Evolutionary conservation across 2,797 vertebrate species (phyloP), one percentile per base, ranked within the genome.

Genomic region (Perodicticus potto): DNA sequence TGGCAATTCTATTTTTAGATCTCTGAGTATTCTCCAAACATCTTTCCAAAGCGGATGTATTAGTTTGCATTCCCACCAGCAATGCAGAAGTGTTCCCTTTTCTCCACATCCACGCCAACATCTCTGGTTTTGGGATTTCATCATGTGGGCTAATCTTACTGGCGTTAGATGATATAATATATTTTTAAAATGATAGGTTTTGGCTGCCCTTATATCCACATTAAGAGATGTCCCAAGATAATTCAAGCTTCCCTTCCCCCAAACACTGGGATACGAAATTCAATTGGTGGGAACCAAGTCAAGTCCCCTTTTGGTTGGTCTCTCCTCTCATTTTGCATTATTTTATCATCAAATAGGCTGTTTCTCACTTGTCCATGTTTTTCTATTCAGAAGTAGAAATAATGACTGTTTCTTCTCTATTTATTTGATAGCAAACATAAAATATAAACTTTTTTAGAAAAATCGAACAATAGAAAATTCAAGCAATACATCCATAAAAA

Each of bases 121-220:
- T n/a, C n/a, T n/a, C n/a, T n/a, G n/a, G n/a, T n/a, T n/a, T n/a
- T n/a, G n/a, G n/a, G n/a, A n/a, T n/a, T n/a, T n/a, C n/a, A n/a
- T n/a, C n/a, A n/a, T n/a, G n/a, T n/a, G n/a, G n/a, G n/a, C n/a
- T n/a, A n/a, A n/a, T n/a, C n/a, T n/a, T n/a, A n/a, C n/a, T n/a
- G n/a, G n/a, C n/a, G n/a, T n/a, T n/a, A n/a, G n/a, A n/a, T n/a
- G n/a, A 96, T 95, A 98, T 98, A 98, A 98, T 98, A 96, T 96
- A 98, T 53, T 53, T 53, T 53, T 53, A 96, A 98, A 97, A 98
- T 97, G 76, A 94, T 92, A 72, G 91, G 92, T 96, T 98, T 97
- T 80, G 96, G 96, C 96, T 97, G 90, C 96, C 89, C 81, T 95
- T 94, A 43, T 3, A 22, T 94, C 43, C 85, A 49, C 84, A 20